Base-by-base conservation (phyloP, 2,888 invertebrate genomes). In the Dexiosoma caninum region DNA sequence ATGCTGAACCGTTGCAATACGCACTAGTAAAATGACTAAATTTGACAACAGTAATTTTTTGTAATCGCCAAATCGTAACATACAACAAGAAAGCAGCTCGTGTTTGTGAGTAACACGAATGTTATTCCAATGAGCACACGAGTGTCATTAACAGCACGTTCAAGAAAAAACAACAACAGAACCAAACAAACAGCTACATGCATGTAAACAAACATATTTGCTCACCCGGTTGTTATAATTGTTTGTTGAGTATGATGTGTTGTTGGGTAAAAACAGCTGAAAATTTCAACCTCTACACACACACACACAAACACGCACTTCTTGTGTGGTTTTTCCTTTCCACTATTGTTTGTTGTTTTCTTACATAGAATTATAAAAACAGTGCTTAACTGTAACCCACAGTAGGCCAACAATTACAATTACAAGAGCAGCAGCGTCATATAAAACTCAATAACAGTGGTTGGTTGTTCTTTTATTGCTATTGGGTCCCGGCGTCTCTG, bases 1-100 rank as follows among this genome's bases (percentile, higher is more conserved):
- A 42, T 27, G 30, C 14, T 64, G 44, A 81, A 85, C 88, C 84
- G 85, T 87, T 83, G 69, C 75, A 84, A 85, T 84, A 81, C 83
- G 83, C 86, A 86, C 85, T 85, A 86, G 84, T 83, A 84, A 83
- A 85, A 84, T 85, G 85, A 87, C 87, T 87, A 83, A 86, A 85
- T 83, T 82, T 72, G 44, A 66, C 53, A 80, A 72, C 76, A 57
- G 81, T 81, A 74, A 81, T 64, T 60, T 81, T 57, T 72, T 81
- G 57, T 60, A 69, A 55, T 55, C 66, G 62, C n/a, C 53, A 40
- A 60, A 46, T 35, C 4, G 51, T 42, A 37, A 72, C 40, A 78
- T n/a, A 74, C 30, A 59, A 49, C 53, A 62, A 42, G 35, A 30
- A 42, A 14, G 19, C 2, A 30, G 12, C 60, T 76, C 59, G 44